Conservation (phyloP, 2,888 invertebrate genomes). For the Lamellibrachia satsuma region DNA sequence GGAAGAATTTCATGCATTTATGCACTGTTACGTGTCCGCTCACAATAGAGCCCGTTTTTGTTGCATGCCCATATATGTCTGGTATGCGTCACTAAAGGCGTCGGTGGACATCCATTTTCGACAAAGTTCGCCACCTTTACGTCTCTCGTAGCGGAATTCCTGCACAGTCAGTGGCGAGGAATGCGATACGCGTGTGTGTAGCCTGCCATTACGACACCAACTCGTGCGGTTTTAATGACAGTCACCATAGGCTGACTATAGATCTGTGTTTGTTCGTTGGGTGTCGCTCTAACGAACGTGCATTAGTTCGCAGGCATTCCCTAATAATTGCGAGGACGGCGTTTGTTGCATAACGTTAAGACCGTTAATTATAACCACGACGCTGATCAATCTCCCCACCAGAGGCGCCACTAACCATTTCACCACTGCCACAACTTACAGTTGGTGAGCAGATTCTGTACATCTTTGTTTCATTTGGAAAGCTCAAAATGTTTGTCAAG, state of each 20-base stretch:
- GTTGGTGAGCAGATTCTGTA: too few relatives aligned
- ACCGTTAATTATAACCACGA: background rate
- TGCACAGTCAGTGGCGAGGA: background rate
- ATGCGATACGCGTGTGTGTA: background rate
- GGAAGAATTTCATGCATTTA: background rate
- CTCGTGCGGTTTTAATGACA: background rate
- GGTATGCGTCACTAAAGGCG: conserved; percentile 8
- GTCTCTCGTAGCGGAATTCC: background rate
- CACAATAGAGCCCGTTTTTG: background rate
- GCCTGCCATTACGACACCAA: background rate
- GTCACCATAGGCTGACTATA: background rate
- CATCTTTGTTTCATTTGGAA: too few relatives aligned
- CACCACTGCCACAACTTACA: too few relatives aligned
- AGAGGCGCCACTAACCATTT: too few relatives aligned
- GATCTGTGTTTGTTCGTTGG: background rate
- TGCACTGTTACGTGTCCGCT: background rate
- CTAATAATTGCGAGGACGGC: background rate
- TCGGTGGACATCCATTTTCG: conserved; percentile 3
- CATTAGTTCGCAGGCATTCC: background rate
- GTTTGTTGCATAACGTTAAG: background rate
- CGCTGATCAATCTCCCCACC: background rate
- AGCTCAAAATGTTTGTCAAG: too few relatives aligned
- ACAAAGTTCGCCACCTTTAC: background rate
- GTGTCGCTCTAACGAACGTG: background rate
- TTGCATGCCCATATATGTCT: background rate